Base-by-base conservation (phyloP, 2,888 invertebrate species). In the Mycalesis mineus region DNA sequence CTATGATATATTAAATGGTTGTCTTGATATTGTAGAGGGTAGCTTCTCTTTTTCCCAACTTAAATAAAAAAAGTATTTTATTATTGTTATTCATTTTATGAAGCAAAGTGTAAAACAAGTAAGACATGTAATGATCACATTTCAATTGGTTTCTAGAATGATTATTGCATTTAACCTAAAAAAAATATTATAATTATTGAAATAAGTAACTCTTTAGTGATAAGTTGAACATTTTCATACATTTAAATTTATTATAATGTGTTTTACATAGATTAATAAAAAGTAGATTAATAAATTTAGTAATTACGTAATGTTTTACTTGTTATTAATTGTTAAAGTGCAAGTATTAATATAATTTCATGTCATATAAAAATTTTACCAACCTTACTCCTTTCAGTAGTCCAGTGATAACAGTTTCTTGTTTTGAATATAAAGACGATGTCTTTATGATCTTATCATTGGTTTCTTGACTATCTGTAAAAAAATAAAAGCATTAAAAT, bases 301-400 rank as follows among this genome's bases (percentile, higher is more conserved):
- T 22, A 22, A 5, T 22, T 4, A 22, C 22, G 22, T 22, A 22
- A 22, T 22, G 5, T 2, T n/a, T n/a, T 22, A 22, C 3, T 22
- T 4, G 5, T 22, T 4, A 22, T 22, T 4, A 22, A 22, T 2
- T 22, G 5, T 22, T 22, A 22, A 22, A 22, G n/a, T n/a, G n/a
- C n/a, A n/a, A n/a, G 5, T 4, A 22, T 22, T 22, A 22, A 22
- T 22, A 4, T 2, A 2, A 22, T 22, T 22, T 22, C 2, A 22
- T 22, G 22, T 22, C 2, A 5, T 22, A 22, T 22, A 22, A 22
- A 22, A 49, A 39, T 39, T 8, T 17, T 13, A 22, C 55, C 52
- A 73, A 89, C 88, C 89, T 81, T 67, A 85, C 91, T 70, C 84
- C 92, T 90, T 87, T 93, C 74, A 82, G 91, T 82, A 91, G 92